These are phyloP conservation scores for Nemopilema nomurai DNA, from an alignment of 30 jellyfish, hydroid and myxozoan genomes.

Conservation along the genomic window DNA sequence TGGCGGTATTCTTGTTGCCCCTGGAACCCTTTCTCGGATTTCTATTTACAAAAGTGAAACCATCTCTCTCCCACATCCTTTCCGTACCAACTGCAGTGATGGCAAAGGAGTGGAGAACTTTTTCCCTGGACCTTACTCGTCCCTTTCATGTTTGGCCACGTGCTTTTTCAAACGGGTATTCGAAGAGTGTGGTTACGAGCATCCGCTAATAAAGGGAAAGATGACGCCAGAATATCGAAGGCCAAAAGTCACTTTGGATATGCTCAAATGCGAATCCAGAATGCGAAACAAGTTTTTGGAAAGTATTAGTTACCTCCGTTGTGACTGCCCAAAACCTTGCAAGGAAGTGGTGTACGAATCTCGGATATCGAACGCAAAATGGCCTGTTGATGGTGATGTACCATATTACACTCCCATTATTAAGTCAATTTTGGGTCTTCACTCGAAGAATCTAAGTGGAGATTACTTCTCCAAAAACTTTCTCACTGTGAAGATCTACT, in stretches of 20 bases:
- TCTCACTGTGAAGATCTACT: constrained; percentile 23
- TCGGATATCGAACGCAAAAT: constrained; percentile 14
- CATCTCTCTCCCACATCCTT: constrained; percentile 16
- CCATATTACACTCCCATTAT: background rate
- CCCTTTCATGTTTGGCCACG: constrained; percentile 6
- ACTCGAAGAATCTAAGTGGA: constrained; percentile 14
- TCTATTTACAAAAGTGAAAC: constrained; percentile 12
- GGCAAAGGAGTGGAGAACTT: constrained; percentile 27
- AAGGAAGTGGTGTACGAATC: constrained; percentile 11
- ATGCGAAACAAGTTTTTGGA: background rate
- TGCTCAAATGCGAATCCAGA: constrained; percentile 47
- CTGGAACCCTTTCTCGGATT: constrained; percentile 23
- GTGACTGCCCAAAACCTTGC: constrained; percentile 52
- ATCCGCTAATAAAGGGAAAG: constrained; percentile 7
- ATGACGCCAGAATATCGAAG: background rate
- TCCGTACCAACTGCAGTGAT: constrained; percentile 43
- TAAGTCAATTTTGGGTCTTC: constrained; percentile 3
- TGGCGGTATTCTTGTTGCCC: constrained; percentile 37
- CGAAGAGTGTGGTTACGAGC: constrained; percentile 31
- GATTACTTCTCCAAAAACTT: constrained; percentile 8
- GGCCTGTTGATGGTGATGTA: constrained; percentile 52
- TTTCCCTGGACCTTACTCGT: constrained; percentile 53
- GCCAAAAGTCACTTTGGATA: constrained; percentile 25
- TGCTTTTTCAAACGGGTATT: constrained; percentile 30
- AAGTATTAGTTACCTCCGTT: background rate